Conservation (phyloP, 2,888 invertebrate genomes). For the Melipona beecheii region DNA sequence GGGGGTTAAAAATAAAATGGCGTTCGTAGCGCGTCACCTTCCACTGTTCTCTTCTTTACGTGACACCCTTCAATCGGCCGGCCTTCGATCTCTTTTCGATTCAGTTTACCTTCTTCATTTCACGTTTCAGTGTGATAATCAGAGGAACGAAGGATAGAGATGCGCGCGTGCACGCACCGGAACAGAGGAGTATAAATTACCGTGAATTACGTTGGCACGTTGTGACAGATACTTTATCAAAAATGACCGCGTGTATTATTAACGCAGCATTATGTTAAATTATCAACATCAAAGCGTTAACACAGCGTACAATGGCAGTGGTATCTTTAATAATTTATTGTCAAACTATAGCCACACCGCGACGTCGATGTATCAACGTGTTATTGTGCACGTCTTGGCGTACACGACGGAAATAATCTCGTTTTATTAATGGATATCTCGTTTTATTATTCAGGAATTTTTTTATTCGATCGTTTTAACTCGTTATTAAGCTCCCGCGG, state of each 20-base stretch:
- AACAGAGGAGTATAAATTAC: neutral
- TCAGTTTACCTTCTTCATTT: neutral
- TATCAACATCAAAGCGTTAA: neutral
- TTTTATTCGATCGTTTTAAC: neutral
- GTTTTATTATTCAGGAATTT: neutral
- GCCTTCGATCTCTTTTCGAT: conserved; percentile 14
- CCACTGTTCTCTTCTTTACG: neutral
- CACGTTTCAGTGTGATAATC: neutral
- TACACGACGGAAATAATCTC: neutral
- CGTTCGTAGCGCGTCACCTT: neutral
- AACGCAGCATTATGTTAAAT: neutral
- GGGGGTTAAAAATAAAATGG: conserved; percentile 28
- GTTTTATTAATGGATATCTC: neutral
- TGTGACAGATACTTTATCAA: no score
- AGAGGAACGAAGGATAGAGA: neutral
- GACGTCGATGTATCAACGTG: neutral
- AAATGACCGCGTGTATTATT: neutral
- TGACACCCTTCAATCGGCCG: neutral
- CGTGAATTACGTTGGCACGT: neutral
- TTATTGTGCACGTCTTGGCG: neutral
- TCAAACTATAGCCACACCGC: neutral
- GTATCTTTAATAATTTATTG: neutral
- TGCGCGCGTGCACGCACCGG: neutral
- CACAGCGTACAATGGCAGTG: neutral
- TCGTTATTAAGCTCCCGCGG: neutral